These are phyloP conservation scores for Lucilia cuprina DNA, from an alignment of 1,140 invertebrate species.

Conservation along the genomic window DNA sequence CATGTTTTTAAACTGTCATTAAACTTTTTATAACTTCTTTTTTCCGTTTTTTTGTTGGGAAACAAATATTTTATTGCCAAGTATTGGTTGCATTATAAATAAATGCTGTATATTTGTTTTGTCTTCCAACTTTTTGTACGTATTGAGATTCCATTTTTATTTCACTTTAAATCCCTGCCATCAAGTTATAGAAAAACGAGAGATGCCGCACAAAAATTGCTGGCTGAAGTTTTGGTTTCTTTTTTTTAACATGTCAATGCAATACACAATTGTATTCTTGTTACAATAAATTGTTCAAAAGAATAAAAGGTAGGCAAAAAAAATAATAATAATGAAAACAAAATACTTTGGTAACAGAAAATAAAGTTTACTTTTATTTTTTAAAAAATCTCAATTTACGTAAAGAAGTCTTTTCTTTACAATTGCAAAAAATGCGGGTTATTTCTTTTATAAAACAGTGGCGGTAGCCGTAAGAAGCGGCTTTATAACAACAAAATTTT, in stretches of 20 bases:
- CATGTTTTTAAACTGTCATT: slow-evolving; percentile 30
- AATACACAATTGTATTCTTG: slow-evolving; percentile 27
- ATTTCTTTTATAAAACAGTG: neutral
- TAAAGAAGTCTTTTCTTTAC: neutral
- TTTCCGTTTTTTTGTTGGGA: neutral
- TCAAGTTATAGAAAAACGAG: neutral
- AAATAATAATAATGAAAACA: neutral
- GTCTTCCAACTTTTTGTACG: neutral
- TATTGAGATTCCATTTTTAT: neutral
- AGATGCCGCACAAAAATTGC: neutral
- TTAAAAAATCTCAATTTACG: neutral
- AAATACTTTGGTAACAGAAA: neutral
- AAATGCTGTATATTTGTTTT: slow-evolving; percentile 6
- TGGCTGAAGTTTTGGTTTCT: neutral
- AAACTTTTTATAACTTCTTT: neutral
- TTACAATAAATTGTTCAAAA: slow-evolving; percentile 27
- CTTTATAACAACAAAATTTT: neutral
- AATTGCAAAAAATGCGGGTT: neutral
- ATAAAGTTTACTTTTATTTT: neutral
- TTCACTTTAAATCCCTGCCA: slow-evolving; percentile 1
- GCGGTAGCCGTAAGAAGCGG: neutral
- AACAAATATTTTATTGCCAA: slow-evolving; percentile 1
- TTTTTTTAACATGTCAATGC: neutral
- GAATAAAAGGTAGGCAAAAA: neutral
- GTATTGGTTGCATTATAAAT: slow-evolving; percentile 25